phyloP scores from a whole-genome alignment of 1,140 invertebrate species.

The Eufriesea mexicana region DNA sequence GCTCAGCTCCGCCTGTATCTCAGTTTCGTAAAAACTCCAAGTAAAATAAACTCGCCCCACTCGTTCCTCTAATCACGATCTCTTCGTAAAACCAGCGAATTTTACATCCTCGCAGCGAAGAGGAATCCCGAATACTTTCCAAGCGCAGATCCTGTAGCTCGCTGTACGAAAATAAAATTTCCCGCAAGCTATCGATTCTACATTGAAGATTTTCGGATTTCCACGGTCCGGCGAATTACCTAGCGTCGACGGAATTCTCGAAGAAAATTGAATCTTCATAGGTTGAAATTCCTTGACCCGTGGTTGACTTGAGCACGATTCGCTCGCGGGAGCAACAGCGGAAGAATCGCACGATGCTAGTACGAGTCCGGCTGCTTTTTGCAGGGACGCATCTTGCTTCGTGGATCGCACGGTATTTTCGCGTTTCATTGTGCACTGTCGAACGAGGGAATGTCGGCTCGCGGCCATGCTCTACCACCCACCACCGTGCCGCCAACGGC shows the following conservation, averaged over 20 bases:
- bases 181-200: constrained; percentile 2
- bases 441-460: constrained; percentile 3
- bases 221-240: constrained; percentile 10
- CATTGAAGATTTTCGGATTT: constrained; percentile 3
- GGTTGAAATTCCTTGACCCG: constrained; percentile 16
- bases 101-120: neutral
- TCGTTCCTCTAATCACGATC: constrained; percentile 25
- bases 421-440: constrained; percentile 21
- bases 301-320: neutral
- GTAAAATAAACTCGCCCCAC: neutral
- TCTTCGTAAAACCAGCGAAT: constrained; percentile 9
- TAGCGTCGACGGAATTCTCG: constrained; percentile 32
- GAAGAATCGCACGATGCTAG: neutral
- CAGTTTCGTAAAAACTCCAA: neutral
- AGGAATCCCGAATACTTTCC: neutral
- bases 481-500: neutral
- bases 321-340: neutral
- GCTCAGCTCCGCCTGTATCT: neutral
- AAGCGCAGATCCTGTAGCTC: too few species aligned
- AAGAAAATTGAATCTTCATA: constrained; percentile 25
- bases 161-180: neutral
- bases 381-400: neutral
- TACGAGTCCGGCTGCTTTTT: neutral
- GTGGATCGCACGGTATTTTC: constrained; percentile 22
- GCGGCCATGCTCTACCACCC: neutral